Percentiles rank a stretch among this genome's conserved stretches.
Conservation (phyloP, 2,888 invertebrate species). For the Eurytoma californica region DNA sequence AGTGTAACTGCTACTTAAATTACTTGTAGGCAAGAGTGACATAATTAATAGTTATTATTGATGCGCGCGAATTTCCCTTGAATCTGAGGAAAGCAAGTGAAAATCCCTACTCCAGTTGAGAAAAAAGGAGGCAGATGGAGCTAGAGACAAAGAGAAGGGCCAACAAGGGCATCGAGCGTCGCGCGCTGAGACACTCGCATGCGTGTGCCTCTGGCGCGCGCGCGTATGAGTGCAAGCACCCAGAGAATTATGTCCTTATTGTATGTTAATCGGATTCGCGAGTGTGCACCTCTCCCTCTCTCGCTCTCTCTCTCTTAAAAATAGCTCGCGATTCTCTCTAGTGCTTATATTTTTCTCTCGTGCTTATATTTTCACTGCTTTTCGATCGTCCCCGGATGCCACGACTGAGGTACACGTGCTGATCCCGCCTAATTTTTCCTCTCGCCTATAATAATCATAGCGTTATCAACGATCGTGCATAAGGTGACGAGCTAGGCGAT, state of each 20-base stretch:
- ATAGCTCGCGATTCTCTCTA: slow-evolving; percentile 62
- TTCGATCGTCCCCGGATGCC: slow-evolving; percentile 9
- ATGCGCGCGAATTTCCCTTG: no score
- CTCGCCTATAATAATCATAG: slow-evolving; percentile 15
- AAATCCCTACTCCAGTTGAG: neutral
- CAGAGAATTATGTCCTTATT: slow-evolving; percentile 72
- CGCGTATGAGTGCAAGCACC: slow-evolving; percentile 56
- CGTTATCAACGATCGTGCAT: neutral
- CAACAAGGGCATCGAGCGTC: slow-evolving; percentile 58
- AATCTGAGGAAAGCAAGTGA: neutral
- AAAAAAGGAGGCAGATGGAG: neutral
- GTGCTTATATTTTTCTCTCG: slow-evolving; percentile 50
- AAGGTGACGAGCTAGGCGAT: no score
- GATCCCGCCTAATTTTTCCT: slow-evolving; percentile 34
- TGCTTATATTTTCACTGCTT: slow-evolving; percentile 28
- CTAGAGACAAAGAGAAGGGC: slow-evolving; percentile 53
- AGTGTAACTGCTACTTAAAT: no score
- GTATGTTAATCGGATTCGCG: slow-evolving; percentile 71
- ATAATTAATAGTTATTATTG: no score
- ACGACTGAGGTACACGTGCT: neutral
- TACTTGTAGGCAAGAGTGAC: no score
- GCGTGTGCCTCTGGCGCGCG: slow-evolving; percentile 1
- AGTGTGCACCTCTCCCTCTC: slow-evolving; percentile 31
- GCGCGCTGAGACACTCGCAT: slow-evolving; percentile 6
- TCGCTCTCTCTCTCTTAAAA: slow-evolving; percentile 58